These are phyloP conservation scores for Drosophila histrio DNA, from an alignment of 2,888 invertebrate genomes.

Conservation along the genomic window DNA sequence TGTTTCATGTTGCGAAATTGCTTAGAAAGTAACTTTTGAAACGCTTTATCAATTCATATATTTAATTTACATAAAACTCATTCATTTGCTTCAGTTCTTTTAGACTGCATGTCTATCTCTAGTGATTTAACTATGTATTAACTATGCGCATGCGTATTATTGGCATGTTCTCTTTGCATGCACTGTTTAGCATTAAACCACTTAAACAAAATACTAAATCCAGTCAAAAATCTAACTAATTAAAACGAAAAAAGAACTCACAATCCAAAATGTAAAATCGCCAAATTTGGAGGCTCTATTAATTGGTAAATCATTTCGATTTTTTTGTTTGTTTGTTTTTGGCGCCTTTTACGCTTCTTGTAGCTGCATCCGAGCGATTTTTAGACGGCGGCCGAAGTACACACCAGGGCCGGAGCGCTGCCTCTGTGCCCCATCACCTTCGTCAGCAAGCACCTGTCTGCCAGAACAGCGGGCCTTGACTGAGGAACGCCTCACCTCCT, in stretches of 20 bases:
- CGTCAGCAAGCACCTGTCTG: constrained; percentile 85
- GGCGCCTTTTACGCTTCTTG: constrained; percentile 63
- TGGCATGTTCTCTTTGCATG: constrained; percentile 74
- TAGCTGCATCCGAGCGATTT: constrained; percentile 94
- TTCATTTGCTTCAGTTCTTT: constrained; percentile 17
- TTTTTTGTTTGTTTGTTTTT: constrained; percentile 39
- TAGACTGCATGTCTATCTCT: constrained; percentile 38
- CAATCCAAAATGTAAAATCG: constrained; percentile 14
- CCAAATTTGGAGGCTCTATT: constrained; percentile 39
- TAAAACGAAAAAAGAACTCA: constrained; percentile 18
- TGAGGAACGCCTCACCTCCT: constrained; percentile 90
- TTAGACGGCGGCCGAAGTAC: constrained; percentile 89
- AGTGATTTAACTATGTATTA: background rate
- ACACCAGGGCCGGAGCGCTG: constrained; percentile 87
- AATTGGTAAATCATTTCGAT: constrained; percentile 56
- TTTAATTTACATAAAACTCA: constrained; percentile 13
- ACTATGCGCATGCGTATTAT: constrained; percentile 62
- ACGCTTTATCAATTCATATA: background rate
- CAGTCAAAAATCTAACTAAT: constrained; percentile 48
- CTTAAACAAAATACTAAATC: constrained; percentile 46
- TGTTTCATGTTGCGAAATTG: background rate
- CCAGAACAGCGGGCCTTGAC: constrained; percentile 85
- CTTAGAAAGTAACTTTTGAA: background rate
- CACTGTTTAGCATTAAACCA: constrained; percentile 45
- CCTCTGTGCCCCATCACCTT: constrained; percentile 87